phyloP scores from a whole-genome alignment of 2,113 vertebrate species.

The human region DNA sequence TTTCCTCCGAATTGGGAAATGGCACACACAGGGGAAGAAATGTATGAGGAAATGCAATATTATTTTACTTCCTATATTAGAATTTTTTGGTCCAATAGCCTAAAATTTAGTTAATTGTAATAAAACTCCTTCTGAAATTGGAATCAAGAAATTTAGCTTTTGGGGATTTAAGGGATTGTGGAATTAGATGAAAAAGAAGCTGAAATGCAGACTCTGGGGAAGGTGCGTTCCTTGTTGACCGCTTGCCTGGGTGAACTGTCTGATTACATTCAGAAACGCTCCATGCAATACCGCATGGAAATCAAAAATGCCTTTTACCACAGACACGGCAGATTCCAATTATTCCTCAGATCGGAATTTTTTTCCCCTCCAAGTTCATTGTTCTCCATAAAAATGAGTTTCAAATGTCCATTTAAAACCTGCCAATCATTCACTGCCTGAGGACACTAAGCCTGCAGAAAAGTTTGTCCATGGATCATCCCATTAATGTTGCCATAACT shows the following conservation, averaged over 20 bases:
- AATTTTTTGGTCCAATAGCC: not conserved
- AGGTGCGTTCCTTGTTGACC: not conserved
- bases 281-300: not conserved
- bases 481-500: not conserved
- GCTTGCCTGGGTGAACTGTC: not conserved
- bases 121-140: not conserved
- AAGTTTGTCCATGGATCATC: not conserved
- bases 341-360: slow-evolving; percentile 44
- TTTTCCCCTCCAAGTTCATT: not conserved
- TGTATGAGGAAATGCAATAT: not conserved
- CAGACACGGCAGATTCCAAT: not conserved
- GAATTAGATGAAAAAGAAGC: not conserved
- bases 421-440: not conserved
- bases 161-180: not conserved
- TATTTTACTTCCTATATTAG: not conserved
- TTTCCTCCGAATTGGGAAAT: not conserved
- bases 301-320: not conserved
- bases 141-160: slow-evolving; percentile 23
- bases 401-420: not conserved
- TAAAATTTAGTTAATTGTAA: not conserved
- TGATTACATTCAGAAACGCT: not conserved
- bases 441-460: not conserved
- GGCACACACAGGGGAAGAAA: not conserved
- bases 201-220: not conserved
- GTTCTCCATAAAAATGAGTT: slow-evolving; percentile 2